These are phyloP conservation scores for Panorpa germanica DNA, from an alignment of 2,888 invertebrate genomes.

Conservation along the genomic window DNA sequence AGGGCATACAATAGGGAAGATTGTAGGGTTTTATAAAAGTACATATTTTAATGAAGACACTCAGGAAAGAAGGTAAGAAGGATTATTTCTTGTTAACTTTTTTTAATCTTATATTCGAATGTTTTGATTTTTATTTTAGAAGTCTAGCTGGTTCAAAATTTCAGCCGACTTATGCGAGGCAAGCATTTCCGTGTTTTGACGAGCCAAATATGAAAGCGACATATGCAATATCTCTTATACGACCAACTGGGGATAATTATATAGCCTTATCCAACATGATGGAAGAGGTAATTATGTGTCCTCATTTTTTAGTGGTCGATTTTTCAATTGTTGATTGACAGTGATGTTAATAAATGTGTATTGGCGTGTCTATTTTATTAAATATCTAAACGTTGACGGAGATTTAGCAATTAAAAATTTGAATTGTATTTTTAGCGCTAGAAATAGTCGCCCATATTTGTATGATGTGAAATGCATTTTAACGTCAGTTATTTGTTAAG, in stretches of 20 bases:
- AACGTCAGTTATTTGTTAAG: too few relatives aligned
- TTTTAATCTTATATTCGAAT: slow-evolving; percentile 9
- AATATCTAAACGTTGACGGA: too few relatives aligned
- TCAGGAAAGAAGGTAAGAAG: slow-evolving; percentile 19
- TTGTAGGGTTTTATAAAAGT: slow-evolving; percentile 61
- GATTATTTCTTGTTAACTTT: slow-evolving; percentile 7
- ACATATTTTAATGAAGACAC: slow-evolving; percentile 26
- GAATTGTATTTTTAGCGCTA: too few relatives aligned
- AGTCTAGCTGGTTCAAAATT: slow-evolving; percentile 81
- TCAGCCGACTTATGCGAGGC: slow-evolving; percentile 83
- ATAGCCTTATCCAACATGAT: slow-evolving; percentile 81
- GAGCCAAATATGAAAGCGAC: slow-evolving; percentile 82
- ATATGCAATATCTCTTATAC: slow-evolving; percentile 58
- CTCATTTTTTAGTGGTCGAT: too few relatives aligned
- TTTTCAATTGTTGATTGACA: too few relatives aligned
- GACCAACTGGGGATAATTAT: slow-evolving; percentile 45
- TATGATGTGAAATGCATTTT: too few relatives aligned
- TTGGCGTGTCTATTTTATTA: too few relatives aligned
- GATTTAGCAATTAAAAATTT: too few relatives aligned
- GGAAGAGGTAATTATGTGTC: slow-evolving; percentile 34
- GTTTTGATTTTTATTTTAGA: slow-evolving; percentile 27
- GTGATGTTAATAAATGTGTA: too few relatives aligned
- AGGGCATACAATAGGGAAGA: slow-evolving; percentile 45
- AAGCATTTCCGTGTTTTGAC: slow-evolving; percentile 91
- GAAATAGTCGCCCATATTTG: too few relatives aligned